phyloP scores from a whole-genome alignment of 2,113 vertebrate genomes.

The Ictalurus punctatus region DNA sequence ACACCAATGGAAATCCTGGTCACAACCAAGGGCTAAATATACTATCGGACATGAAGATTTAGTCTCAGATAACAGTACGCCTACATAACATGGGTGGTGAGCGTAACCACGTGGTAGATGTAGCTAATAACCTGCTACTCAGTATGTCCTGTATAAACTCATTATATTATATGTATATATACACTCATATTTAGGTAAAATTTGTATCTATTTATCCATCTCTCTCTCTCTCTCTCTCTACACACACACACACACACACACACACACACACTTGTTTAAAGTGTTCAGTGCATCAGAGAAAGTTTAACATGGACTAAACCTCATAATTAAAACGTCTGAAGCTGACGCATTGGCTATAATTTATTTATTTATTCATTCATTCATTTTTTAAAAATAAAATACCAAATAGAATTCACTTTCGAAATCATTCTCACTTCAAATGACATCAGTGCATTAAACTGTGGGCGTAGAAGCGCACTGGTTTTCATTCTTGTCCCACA shows the following conservation, averaged over 20 bases:
- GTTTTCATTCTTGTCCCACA: neutral
- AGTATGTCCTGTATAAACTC: neutral
- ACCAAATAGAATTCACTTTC: neutral
- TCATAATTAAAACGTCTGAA: neutral
- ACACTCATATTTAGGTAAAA: no score
- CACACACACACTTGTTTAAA: no score
- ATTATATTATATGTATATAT: no score
- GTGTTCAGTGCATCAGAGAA: no score
- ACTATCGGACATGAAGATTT: no score
- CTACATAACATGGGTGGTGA: neutral
- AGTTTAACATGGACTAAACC: neutral
- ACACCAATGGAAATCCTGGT: neutral
- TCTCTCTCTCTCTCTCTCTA: no score
- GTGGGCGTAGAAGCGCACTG: neutral
- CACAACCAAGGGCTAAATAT: neutral
- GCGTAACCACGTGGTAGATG: neutral
- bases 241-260: no score
- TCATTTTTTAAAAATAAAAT: neutral
- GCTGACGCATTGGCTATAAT: neutral
- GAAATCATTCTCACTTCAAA: neutral
- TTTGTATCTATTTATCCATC: no score
- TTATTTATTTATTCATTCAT: no score
- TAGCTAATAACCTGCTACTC: neutral
- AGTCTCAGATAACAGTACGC: no score
- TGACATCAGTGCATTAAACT: neutral